Conservation (phyloP, 2,888 invertebrate species). For the Callosobruchus maculatus region DNA sequence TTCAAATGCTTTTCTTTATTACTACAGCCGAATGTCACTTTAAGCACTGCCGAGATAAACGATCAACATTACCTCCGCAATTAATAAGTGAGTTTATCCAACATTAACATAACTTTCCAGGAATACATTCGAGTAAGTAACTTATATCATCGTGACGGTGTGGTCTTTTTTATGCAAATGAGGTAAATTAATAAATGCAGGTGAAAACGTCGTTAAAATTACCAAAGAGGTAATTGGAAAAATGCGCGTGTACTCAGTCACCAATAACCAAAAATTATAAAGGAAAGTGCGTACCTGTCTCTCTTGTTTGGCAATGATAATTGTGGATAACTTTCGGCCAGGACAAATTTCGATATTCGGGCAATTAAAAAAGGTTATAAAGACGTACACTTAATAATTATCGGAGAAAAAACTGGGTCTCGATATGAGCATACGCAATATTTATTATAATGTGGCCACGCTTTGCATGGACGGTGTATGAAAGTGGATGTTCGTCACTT, state of each 20-base stretch:
- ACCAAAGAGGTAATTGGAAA: not conserved
- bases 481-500: not conserved
- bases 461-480: not conserved
- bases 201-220: not conserved
- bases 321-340: not conserved
- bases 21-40: too few species aligned
- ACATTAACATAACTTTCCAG: too few species aligned
- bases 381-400: not conserved
- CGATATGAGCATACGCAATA: not conserved
- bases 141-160: too few species aligned
- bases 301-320: not conserved
- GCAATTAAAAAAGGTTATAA: not conserved
- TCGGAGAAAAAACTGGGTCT: not conserved
- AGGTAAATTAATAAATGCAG: not conserved
- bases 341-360: not conserved
- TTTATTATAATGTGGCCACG: not conserved
- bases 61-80: too few species aligned
- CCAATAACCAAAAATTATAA: not conserved
- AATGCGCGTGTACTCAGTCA: not conserved
- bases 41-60: too few species aligned
- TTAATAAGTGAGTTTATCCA: too few species aligned
- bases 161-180: not conserved
- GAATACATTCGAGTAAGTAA: too few species aligned
- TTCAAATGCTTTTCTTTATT: too few species aligned
- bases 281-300: not conserved